These are phyloP conservation scores for Idaea dimidiata DNA, from an alignment of 2,888 invertebrate genomes.

Conservation along the genomic window DNA sequence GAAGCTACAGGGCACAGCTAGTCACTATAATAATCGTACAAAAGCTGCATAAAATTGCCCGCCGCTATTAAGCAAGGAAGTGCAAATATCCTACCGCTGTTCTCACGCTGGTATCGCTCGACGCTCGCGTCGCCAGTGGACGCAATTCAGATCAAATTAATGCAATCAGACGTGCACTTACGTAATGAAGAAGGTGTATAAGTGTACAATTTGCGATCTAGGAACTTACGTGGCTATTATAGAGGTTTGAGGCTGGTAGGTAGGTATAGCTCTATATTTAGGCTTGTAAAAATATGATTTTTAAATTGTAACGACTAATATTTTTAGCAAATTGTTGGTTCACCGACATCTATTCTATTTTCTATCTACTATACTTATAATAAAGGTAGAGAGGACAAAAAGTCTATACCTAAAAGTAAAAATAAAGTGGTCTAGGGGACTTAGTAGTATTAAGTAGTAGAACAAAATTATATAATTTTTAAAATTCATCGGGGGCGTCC, in stretches of 20 bases:
- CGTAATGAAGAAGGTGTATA: conserved; percentile 2
- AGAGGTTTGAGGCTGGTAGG: not conserved
- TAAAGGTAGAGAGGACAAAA: no score
- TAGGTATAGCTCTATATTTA: no score
- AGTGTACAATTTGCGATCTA: not conserved
- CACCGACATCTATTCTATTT: no score
- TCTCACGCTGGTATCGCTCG: conserved; percentile 33
- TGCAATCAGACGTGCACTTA: conserved; percentile 41
- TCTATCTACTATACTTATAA: no score
- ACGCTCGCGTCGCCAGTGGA: conserved; percentile 17
- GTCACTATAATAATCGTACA: not conserved
- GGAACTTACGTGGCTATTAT: not conserved
- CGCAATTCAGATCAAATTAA: conserved; percentile 47
- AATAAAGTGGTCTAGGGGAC: no score
- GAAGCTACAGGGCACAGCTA: no score
- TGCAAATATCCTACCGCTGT: conserved; percentile 30
- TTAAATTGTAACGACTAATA: no score
- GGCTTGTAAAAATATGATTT: not conserved
- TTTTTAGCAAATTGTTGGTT: no score
- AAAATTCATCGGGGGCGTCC: no score
- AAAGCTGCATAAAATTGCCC: conserved; percentile 9
- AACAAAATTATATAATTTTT: no score
- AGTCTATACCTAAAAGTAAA: no score
- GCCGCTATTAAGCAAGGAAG: conserved; percentile 8
- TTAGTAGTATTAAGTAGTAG: no score